Evolutionary conservation across 2,113 vertebrate species (phyloP), one percentile per base, ranked within the genome.

Genomic region (Apodemus speciosus): DNA sequence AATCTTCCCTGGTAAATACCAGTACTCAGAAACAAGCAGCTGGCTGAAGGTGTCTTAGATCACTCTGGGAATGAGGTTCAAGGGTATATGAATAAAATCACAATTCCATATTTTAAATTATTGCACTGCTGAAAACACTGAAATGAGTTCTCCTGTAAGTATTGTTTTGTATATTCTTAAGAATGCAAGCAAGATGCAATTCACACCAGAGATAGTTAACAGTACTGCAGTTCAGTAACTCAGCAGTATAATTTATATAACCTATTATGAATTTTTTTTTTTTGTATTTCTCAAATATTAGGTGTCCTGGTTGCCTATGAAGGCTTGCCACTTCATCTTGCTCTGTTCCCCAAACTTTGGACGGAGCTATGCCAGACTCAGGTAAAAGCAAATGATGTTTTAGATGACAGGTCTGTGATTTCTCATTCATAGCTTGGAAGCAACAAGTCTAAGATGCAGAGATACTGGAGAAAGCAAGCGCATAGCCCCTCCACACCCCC

Each of bases 301-400:
- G 99, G 99, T 99, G 99, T 99, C 93, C 96, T 99, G 95, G 99
- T 99, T 88, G 99, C 99, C 0, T 99, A 99, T 93, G 99, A 99
- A 98, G 99, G 99, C 94, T 98, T 99, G 87, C 99, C 99, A 40
- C 98, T 99, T 95, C 99, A 99, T 97, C 98, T 99, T 32, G 98
- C 99, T 1, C 98, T 99, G 85, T 99, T 99, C 95, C 99, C 99
- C 92, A 99, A 99, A 97, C 98, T 99, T 83, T 99, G 99, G 99
- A 99, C 99, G 25, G 99, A 99, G 97, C 98, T 99, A 53, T 99
- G 98, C 96, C 99, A 99, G 97, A 99, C 99, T 85, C 99, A 99
- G 99, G 99, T 99, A 97, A 97, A 98, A 97, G 91, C 81, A 96
- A 94, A 88, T n/a, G 40, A 84, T 46, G 11, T 40, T 91, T 90